These are phyloP conservation scores for Heliconius himera DNA, from an alignment of 1,140 invertebrate species.

Conservation along the genomic window DNA sequence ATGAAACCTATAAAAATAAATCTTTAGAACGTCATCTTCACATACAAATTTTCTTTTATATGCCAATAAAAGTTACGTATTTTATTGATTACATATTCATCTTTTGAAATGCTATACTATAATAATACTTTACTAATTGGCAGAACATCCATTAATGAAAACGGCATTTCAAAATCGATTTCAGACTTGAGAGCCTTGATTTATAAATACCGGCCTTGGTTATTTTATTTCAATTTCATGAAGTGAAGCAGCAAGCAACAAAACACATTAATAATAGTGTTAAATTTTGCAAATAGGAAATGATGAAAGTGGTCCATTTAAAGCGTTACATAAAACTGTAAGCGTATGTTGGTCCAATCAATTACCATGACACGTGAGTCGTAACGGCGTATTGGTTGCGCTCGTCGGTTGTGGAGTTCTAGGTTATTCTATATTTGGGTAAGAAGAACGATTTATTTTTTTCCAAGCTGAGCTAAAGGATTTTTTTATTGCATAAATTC, in stretches of 20 bases:
- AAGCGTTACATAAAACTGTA: constrained; percentile 24
- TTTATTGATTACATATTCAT: neutral
- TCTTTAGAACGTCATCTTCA: neutral
- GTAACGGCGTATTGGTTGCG: constrained; percentile 15
- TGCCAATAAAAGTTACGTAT: neutral
- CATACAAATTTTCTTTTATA: neutral
- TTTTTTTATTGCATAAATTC: too few species aligned
- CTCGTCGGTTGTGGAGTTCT: neutral
- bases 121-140: neutral
- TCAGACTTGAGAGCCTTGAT: too few species aligned
- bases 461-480: neutral
- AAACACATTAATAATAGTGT: constrained; percentile 22
- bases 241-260: neutral
- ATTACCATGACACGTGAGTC: constrained; percentile 23
- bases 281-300: constrained; percentile 41
- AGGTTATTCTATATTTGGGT: constrained; percentile 1
- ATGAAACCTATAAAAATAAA: neutral
- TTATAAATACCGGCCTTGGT: too few species aligned
- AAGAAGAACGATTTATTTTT: neutral
- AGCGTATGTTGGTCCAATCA: constrained; percentile 11
- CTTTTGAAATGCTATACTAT: neutral
- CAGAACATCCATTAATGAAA: neutral
- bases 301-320: constrained; percentile 38
- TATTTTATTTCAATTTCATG: too few species aligned
- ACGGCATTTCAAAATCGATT: too few species aligned